Evolutionary conservation across 37 sponge, comb jelly and placozoan genomes (phyloP), one percentile per base, ranked within the genome.

Genomic region (Diacarnus erythraeanus): DNA sequence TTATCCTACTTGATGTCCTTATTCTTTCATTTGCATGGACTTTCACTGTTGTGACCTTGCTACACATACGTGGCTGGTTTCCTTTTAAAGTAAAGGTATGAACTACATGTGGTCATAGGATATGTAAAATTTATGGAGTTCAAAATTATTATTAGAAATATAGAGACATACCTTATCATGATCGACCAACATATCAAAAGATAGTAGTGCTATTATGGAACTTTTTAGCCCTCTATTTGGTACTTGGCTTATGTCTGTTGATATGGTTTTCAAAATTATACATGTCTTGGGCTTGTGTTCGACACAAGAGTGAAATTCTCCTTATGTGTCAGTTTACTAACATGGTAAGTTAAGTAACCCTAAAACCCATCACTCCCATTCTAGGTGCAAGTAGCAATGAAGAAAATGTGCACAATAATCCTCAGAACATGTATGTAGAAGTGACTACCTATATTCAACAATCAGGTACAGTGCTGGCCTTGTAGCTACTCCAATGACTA

Each of bases 271-370:
- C 76, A 20, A 43, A 47, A 17, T 38, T 75, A 9, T 75, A 75
- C 43, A 21, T 58, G 25, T 75, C 76, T 8, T 75, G 76, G 76
- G 76, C 76, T 4, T 75, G 76, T 36, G 39, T 75, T 17, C 17
- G 61, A 6, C 12, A 5, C 38, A 38, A 38, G 3, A 26, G 8
- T 20, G 60, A 57, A 4, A 58, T 75, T 33, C 38, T 58, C 61
- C 76, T 75, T 3, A 43, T 75, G 31, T 75, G 76, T 75, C 76
- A 75, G 39, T 58, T 78, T 51, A 63, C 78, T 25, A 65, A 64
- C 34, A 54, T 30, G 63, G 67, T 78, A 34, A 2, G 79, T 12
- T 15, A n/a, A n/a, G n/a, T n/a, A n/a, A 10, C 23, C 35, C 9
- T 25, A n/a, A 60, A 26, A 26, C 61, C 4, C 26, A 25, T 60